Conservation (phyloP, 2,888 invertebrate genomes). For the Nowickia ferox region DNA sequence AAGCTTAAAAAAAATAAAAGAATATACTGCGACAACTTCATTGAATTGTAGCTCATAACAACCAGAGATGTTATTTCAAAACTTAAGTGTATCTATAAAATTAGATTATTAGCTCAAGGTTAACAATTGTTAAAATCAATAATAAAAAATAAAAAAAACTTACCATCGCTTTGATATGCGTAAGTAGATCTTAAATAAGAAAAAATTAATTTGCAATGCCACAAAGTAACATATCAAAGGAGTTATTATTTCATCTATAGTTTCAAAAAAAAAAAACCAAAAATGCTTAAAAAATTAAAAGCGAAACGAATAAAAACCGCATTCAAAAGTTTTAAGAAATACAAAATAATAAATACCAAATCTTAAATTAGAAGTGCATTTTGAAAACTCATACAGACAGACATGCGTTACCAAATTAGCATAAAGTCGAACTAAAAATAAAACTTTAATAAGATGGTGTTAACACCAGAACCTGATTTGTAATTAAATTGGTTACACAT, state of each 20-base stretch:
- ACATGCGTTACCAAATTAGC: neutral
- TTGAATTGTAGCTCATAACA: neutral
- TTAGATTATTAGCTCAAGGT: slow-evolving; percentile 27
- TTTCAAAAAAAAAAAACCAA: slow-evolving; percentile 12
- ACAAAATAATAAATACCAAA: neutral
- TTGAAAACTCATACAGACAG: neutral
- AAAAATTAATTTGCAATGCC: slow-evolving; percentile 2
- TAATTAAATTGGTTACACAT: slow-evolving; percentile 40
- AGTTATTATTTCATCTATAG: neutral
- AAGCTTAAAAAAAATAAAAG: neutral
- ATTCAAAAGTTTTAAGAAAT: slow-evolving; percentile 12
- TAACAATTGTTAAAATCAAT: slow-evolving; percentile 1
- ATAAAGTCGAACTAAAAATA: neutral
- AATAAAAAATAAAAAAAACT: neutral
- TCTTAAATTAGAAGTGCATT: slow-evolving; percentile 7
- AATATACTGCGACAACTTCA: neutral
- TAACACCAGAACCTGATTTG: slow-evolving; percentile 43
- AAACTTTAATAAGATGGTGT: neutral
- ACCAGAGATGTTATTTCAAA: neutral
- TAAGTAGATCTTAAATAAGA: neutral
- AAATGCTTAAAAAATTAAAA: neutral
- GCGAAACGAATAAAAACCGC: neutral
- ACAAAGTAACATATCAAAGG: slow-evolving; percentile 9
- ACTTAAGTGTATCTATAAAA: neutral
- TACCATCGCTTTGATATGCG: neutral